Conservation (phyloP, 1,140 invertebrate species). For the Drosophila nannoptera region DNA sequence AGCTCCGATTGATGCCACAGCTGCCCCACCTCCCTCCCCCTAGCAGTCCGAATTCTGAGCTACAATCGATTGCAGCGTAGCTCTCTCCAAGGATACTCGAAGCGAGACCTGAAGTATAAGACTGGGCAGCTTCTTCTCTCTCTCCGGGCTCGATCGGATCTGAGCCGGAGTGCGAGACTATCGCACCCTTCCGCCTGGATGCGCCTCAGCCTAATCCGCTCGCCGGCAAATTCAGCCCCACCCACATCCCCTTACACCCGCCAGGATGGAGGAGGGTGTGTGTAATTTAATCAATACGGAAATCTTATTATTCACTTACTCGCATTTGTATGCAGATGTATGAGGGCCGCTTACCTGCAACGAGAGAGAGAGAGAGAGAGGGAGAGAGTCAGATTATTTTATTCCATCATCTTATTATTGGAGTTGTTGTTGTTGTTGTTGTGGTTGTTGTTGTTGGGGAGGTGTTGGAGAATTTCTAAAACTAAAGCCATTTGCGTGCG, state of each 20-base stretch:
- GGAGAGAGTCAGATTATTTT: constrained; percentile 15
- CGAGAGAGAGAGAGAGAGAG: constrained; percentile 12
- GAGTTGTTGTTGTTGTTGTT: background rate
- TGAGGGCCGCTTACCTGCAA: constrained; percentile 61
- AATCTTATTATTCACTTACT: constrained; percentile 71
- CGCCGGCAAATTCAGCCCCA: constrained; percentile 24
- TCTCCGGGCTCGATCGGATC: too few species aligned
- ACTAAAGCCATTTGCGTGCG: constrained; percentile 1
- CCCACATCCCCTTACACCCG: background rate
- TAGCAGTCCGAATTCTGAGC: too few species aligned
- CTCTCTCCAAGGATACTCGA: too few species aligned
- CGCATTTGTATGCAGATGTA: constrained; percentile 62
- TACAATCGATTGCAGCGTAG: too few species aligned
- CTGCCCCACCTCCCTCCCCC: background rate
- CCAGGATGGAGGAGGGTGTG: constrained; percentile 32
- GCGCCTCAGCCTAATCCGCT: constrained; percentile 15
- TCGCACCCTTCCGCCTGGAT: too few species aligned
- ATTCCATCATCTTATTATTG: constrained; percentile 2
- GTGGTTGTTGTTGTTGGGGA: background rate
- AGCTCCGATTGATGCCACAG: background rate
- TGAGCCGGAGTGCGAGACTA: too few species aligned
- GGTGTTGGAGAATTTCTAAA: background rate
- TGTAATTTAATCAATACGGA: constrained; percentile 69
- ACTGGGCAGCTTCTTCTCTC: too few species aligned
- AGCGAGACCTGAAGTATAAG: too few species aligned